Base-by-base conservation (phyloP, 2,113 vertebrate genomes). In the Chloropsis hardwickii region DNA sequence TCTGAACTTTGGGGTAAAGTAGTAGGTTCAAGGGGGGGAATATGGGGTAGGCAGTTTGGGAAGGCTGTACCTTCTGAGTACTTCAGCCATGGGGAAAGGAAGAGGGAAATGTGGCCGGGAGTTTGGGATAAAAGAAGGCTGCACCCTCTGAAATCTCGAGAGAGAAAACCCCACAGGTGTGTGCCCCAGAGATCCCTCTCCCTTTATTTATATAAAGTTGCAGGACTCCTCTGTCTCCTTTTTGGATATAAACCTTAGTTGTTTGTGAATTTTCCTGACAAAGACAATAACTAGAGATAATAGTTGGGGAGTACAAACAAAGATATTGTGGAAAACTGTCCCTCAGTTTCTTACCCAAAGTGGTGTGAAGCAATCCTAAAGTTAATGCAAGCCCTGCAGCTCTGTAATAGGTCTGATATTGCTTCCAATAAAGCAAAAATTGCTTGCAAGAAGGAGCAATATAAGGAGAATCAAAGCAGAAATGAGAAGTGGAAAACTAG, bases 91-190 rank as follows among this genome's bases (percentile, higher is more conserved):
- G n/a, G 24, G 24, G 28, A n/a, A 40, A 56, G 58, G 8, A 73
- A 65, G 14, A 64, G 14, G 29, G 14, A 1, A 22, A 18, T 5
- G 9, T 1, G 2, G 39, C 18, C 0, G 0, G 18, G 48, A 84
- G 7, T 12, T 47, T 7, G 5, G 12, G 9, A 39, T n/a, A 23
- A 54, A 73, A 47, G 12, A 23, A 56, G 50, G n/a, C n/a, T 40
- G 58, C 0, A 0, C 14, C 24, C 8, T 24, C 19, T 0, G 0
- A 64, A 54, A 45, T 9, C 4, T 33, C 0, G 0, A 25, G 42
- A 65, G n/a, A 65, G 29, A 48, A 48, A 65, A 65, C 8, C 4
- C 9, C 0, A 0, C 2, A 4, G 58, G 5, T 3, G 7, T 39
- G n/a, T 39, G n/a, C 28, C 40, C 18, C 9, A 6, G n/a, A 28